phyloP scores from a whole-genome alignment of 1,140 invertebrate genomes.

The Phymorhynchus buccinoides region DNA sequence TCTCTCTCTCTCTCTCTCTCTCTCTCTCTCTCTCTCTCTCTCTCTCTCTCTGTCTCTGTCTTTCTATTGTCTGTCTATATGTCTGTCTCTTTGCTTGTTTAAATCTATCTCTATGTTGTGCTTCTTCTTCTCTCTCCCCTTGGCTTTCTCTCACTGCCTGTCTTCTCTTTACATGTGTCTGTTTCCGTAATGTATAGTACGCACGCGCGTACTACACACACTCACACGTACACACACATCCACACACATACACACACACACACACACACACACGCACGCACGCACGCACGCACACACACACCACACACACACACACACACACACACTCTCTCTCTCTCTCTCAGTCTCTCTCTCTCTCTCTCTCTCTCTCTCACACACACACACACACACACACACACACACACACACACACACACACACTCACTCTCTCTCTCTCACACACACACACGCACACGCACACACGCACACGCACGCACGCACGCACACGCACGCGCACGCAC shows the following conservation, averaged over 20 bases:
- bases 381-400: neutral
- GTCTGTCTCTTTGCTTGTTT: neutral
- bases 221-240: too few relatives aligned
- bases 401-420: conserved; percentile 6
- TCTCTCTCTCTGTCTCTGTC: neutral
- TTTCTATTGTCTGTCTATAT: too few relatives aligned
- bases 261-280: neutral
- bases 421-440: neutral
- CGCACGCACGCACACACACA: neutral
- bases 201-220: too few relatives aligned
- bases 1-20: neutral
- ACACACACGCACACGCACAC: neutral
- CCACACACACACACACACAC: neutral
- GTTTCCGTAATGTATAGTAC: too few relatives aligned
- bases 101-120: too few relatives aligned
- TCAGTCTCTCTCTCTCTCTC: neutral
- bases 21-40: neutral
- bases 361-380: neutral
- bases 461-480: neutral
- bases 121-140: neutral
- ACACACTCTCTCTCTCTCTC: neutral
- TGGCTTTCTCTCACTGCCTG: neutral
- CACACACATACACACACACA: too few relatives aligned
- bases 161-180: neutral
- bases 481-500: neutral